A percentile compares a stretch with the other conserved stretches of the same genome.
phyloP scores from a whole-genome alignment of 1,140 invertebrate genomes.

The Aphaenogaster ashmeadi region DNA sequence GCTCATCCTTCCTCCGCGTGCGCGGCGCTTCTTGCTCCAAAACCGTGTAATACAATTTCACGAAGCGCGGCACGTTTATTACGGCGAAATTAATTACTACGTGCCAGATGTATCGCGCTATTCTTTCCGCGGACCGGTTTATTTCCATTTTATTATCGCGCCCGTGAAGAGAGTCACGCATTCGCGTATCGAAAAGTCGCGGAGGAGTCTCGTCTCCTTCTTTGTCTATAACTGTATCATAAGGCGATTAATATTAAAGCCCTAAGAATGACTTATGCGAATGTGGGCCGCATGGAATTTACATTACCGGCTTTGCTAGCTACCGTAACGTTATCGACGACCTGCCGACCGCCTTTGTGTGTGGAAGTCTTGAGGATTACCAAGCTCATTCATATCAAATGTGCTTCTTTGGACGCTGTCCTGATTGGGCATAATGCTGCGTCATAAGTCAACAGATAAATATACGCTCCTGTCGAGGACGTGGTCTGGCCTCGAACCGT shows the following conservation, averaged over 20 bases:
- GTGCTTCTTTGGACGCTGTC: slow-evolving; percentile 38
- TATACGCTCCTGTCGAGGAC: slow-evolving; percentile 58
- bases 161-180: slow-evolving; percentile 30
- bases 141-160: slow-evolving; percentile 56
- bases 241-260: slow-evolving; percentile 19
- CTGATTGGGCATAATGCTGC: slow-evolving; percentile 67
- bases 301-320: slow-evolving; percentile 15
- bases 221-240: slow-evolving; percentile 39
- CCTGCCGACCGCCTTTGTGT: slow-evolving; percentile 26
- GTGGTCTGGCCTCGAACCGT: slow-evolving; percentile 42
- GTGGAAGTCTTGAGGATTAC: slow-evolving; percentile 36
- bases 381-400: slow-evolving; percentile 57
- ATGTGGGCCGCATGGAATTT: slow-evolving; percentile 22
- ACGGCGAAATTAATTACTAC: slow-evolving; percentile 59
- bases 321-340: slow-evolving; percentile 42
- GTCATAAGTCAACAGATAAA: slow-evolving; percentile 70
- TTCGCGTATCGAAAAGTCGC: not conserved
- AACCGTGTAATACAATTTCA: slow-evolving; percentile 64
- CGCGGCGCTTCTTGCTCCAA: slow-evolving; percentile 50
- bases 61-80: slow-evolving; percentile 58
- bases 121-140: slow-evolving; percentile 55
- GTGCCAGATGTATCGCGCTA: slow-evolving; percentile 52
- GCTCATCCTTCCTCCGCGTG: slow-evolving; percentile 23
- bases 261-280: not conserved
- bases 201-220: not conserved